Base-by-base conservation (phyloP, 2,113 vertebrate species). In the Zosterops borbonicus region DNA sequence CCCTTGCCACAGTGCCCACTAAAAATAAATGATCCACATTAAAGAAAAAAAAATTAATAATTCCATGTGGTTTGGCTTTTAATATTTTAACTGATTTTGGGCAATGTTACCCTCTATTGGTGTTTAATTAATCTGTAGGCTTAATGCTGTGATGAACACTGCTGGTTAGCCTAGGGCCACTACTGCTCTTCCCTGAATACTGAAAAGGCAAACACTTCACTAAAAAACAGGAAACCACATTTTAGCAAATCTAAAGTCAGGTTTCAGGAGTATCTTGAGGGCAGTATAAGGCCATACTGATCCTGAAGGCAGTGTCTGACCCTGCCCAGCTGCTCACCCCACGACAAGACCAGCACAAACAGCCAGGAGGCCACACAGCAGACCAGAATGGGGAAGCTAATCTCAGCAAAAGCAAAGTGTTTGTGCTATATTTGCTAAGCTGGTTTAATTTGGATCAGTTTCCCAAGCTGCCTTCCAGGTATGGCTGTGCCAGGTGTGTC, bases 201-300 rank as follows among this genome's bases (percentile, higher is more conserved):
- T 1, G 0, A 78, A 93, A 90, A 81, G 86, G 49, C 0, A 4
- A 94, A 69, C 12, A 16, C 41, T 89, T 88, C 29, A 64, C 31
- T 67, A 70, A 71, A 93, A 92, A 95, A 60, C 83, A 94, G 85
- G 90, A 96, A 96, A 81, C 67, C 78, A 73, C 82, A 78, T 29
- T 94, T 90, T 65, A 95, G 79, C 84, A 95, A 92, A 85, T 15
- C 63, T 63, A 8, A 90, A 90, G 31, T 41, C 60, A 33, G 64
- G 31, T 75, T 95, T 92, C 5, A 7, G 35, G 55, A 80, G 64
- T 35, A 81, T 67, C 80, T 83, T 1, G 1, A 81, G 71, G 60
- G 64, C 86, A 89, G 24, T 22, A 28, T 47, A 52, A 94, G 91
- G 55, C 79, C 55, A 63, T n/a, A 31, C 29, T 65, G 86, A 83